phyloP scores from a whole-genome alignment of 2,797 vertebrate species.

The Hyperoplus lanceolatus region DNA sequence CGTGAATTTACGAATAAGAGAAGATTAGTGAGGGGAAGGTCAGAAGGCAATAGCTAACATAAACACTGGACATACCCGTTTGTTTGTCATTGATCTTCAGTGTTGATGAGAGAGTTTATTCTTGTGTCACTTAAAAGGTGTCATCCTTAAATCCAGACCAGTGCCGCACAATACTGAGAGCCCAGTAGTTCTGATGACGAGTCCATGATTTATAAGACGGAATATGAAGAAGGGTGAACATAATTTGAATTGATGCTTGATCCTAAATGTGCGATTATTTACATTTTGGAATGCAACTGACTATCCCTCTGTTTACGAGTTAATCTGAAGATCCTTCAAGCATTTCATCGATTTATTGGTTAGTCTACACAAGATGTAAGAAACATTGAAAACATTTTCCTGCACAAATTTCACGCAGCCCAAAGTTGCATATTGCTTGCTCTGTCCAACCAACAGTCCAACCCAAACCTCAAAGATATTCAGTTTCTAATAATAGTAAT shows the following conservation, averaged over 20 bases:
- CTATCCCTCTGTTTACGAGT: neutral
- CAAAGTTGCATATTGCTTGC: neutral
- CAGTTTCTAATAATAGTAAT: neutral
- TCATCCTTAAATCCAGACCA: constrained; percentile 8
- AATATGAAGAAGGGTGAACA: neutral
- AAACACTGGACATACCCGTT: constrained; percentile 26
- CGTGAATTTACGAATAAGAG: constrained; percentile 41
- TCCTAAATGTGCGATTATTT: neutral
- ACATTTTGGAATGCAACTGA: neutral
- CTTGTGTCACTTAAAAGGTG: neutral
- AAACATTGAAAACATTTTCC: neutral
- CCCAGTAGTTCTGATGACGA: neutral
- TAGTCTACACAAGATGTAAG: neutral
- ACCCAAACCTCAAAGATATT: neutral
- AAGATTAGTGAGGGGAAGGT: constrained; percentile 43
- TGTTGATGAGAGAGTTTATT: neutral
- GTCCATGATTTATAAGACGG: neutral
- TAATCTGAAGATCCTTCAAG: neutral
- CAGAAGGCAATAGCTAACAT: constrained; percentile 29
- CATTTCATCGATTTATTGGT: neutral
- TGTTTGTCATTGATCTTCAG: constrained; percentile 32
- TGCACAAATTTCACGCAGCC: neutral
- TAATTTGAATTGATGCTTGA: neutral
- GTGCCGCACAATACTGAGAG: neutral
- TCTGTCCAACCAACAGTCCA: neutral